Percentiles rank a stretch among this genome's conserved stretches.
These are phyloP conservation scores for Heterodera carotae DNA, from an alignment of 1,140 invertebrate species.

Conservation along the genomic window DNA sequence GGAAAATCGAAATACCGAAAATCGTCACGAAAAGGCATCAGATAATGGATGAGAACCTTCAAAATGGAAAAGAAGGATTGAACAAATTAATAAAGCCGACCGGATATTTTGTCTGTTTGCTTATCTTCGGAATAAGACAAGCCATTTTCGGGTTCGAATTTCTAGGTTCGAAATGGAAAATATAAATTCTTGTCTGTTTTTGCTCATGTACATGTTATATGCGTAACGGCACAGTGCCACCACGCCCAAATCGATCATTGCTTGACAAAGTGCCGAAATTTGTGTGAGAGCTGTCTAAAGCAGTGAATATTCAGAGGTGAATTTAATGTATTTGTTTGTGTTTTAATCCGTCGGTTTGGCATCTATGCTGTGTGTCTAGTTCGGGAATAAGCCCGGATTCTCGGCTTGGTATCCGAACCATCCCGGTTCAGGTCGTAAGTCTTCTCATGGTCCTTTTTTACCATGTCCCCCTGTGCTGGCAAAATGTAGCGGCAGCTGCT, in stretches of 20 bases:
- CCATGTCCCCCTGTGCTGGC: slow-evolving; percentile 18
- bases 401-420: too few relatives aligned
- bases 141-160: slow-evolving; percentile 32
- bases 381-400: too few relatives aligned
- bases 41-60: slow-evolving; percentile 40
- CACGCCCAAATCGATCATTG: slow-evolving; percentile 38
- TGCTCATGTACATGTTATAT: slow-evolving; percentile 23
- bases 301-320: neutral
- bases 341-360: too few relatives aligned
- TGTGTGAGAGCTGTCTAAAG: slow-evolving; percentile 25
- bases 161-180: neutral
- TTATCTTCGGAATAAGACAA: slow-evolving; percentile 42
- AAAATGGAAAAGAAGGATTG: slow-evolving; percentile 17
- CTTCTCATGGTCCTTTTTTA: neutral
- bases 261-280: slow-evolving; percentile 33
- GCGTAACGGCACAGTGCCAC: slow-evolving; percentile 46
- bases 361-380: too few relatives aligned
- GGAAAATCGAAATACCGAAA: slow-evolving; percentile 42
- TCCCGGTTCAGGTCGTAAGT: too few relatives aligned
- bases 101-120: slow-evolving; percentile 20
- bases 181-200: neutral
- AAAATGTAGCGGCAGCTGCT: slow-evolving; percentile 40
- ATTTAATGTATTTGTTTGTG: neutral
- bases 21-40: slow-evolving; percentile 42
- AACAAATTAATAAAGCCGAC: slow-evolving; percentile 22